Evolutionary conservation across 2,797 vertebrate genomes (phyloP).

Genomic region (Pantherophis alleghaniensis): DNA sequence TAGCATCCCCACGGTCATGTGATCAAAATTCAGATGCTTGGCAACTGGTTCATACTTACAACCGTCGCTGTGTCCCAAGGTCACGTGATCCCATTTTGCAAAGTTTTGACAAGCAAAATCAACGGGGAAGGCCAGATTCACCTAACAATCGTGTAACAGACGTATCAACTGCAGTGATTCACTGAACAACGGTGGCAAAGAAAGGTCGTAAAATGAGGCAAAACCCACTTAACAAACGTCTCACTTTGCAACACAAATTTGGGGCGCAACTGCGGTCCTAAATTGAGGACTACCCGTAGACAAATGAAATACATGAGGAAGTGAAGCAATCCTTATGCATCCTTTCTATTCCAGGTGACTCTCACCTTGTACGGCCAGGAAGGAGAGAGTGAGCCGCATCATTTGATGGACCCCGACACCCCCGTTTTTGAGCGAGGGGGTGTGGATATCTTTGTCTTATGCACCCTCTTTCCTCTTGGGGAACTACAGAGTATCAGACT

Average conservation of each 20-base stretch:
- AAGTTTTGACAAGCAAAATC: neutral
- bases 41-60: neutral
- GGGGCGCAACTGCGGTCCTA: too few relatives aligned
- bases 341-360: constrained; percentile 78
- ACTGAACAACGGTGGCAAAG: too few relatives aligned
- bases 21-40: neutral
- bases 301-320: neutral
- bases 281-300: too few relatives aligned
- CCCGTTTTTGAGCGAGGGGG: constrained; percentile 87
- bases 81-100: too few relatives aligned
- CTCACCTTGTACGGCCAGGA: constrained; percentile 84
- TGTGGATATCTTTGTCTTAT: constrained; percentile 86
- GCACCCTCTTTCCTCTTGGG: constrained; percentile 89
- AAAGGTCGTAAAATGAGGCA: too few relatives aligned
- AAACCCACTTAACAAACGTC: too few relatives aligned
- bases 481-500: constrained; percentile 85
- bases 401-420: constrained; percentile 80
- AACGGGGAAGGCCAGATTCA: neutral
- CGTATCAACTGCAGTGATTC: too few relatives aligned
- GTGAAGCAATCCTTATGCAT: neutral
- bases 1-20: neutral
- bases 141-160: too few relatives aligned
- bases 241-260: too few relatives aligned
- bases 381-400: constrained; percentile 92
- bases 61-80: too few relatives aligned